Base-by-base conservation (phyloP, 1,140 invertebrate species). In the Tetranychus cinnabarinus region DNA sequence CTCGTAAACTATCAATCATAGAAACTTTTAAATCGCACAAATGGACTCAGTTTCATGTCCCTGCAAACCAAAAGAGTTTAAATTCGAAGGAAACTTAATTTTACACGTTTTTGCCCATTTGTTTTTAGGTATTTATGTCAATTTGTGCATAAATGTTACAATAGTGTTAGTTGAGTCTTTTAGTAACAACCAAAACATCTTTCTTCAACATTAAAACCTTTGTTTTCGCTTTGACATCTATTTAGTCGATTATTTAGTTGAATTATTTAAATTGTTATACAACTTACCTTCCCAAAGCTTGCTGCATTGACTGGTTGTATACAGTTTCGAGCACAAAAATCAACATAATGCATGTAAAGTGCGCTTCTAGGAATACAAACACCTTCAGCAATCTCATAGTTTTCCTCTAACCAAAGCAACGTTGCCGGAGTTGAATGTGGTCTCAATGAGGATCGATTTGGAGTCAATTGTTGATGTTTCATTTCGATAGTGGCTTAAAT, bases 231-330 rank as follows among this genome's bases (percentile, higher is more conserved):
- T 23, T 23, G 23, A 42, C 8, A 23, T 67, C 67, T 68, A 33
- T 35, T 13, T 5, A n/a, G 4, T n/a, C 0, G 36, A 57, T 57
- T n/a, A 33, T n/a, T 42, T 42, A 42, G 5, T 1, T 5, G 1
- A 10, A 42, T 10, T 6, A 42, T 42, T 42, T 42, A 1, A 42
- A 42, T 42, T 42, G 39, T 42, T 3, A 3, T 23, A 70, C 72
- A 72, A 76, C 77, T 97, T 15, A 97, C 77, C 76, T 98, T 98
- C 36, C 95, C 93, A 79, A 98, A 98, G 46, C 89, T 95, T 7
- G 95, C 95, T 48, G 92, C 91, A 78, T 98, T 98, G 61, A 98
- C 93, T 6, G 92, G 90, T 71, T 97, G 92, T 59, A 97, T 76
- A 72, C 90, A 90, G 69, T 91, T 82, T 68, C 96, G 86, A 50